Evolutionary conservation across 2,113 vertebrate species (phyloP).

Genomic region (Patagioenas fasciata): DNA sequence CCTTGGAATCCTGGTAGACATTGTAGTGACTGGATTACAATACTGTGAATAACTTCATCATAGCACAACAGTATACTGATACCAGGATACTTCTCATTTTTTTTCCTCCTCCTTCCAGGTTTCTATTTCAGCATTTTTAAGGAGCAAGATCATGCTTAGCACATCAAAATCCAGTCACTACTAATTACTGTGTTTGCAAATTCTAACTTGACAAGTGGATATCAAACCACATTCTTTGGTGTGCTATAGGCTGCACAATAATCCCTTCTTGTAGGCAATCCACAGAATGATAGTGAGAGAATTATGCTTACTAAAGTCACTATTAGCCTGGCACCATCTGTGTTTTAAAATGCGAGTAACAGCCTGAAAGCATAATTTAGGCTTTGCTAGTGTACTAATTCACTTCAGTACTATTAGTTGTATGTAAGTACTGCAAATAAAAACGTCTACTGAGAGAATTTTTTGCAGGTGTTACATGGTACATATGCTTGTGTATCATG

Average conservation of each 20-base stretch:
- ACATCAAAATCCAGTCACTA: conserved; percentile 16
- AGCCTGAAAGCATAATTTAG: not conserved
- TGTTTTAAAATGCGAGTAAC: not conserved
- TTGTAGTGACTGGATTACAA: not conserved
- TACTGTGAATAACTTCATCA: not conserved
- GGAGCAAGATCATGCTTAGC: not conserved
- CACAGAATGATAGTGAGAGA: not conserved
- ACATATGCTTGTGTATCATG: not conserved
- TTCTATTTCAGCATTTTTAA: conserved; percentile 18
- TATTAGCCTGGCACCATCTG: not conserved
- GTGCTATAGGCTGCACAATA: not conserved
- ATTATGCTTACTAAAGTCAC: not conserved
- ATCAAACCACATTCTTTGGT: not conserved
- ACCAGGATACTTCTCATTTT: not conserved
- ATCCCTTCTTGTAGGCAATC: not conserved
- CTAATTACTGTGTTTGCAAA: conserved; percentile 27
- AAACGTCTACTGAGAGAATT: not conserved
- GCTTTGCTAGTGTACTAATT: not conserved
- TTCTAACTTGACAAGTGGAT: conserved; percentile 13
- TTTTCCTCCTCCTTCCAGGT: not conserved
- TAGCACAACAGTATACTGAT: not conserved
- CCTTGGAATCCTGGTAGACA: not conserved
- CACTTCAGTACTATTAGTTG: not conserved
- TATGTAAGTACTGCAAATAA: not conserved
- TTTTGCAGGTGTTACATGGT: not conserved